phyloP scores from a whole-genome alignment of 64 coral and sea anemone genomes.

The Actinia equina region DNA sequence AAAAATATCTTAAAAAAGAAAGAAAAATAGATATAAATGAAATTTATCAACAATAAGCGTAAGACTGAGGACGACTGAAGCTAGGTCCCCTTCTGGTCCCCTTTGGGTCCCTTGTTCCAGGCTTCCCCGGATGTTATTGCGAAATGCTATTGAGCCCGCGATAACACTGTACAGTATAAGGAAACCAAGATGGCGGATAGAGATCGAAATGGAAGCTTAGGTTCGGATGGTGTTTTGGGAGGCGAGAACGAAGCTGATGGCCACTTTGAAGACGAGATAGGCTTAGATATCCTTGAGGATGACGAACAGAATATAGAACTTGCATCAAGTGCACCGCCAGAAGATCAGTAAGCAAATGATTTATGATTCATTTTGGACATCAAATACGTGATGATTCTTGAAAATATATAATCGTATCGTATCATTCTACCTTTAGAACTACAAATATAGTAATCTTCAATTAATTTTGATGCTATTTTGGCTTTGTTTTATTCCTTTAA shows the following conservation, averaged over 20 bases:
- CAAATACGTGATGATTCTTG: not conserved
- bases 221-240: constrained; percentile 70
- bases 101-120: not conserved
- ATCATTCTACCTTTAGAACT: too few species aligned
- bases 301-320: constrained; percentile 81
- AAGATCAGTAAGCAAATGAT: constrained; percentile 68
- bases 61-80: not conserved
- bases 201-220: constrained; percentile 68
- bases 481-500: too few species aligned
- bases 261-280: constrained; percentile 83
- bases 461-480: too few species aligned
- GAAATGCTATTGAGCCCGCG: constrained; percentile 75
- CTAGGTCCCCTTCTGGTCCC: not conserved
- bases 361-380: not conserved
- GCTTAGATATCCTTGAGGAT: constrained; percentile 55
- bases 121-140: constrained; percentile 27
- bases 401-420: not conserved
- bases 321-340: constrained; percentile 55
- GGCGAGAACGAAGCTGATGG: constrained; percentile 80
- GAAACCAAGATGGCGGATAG: constrained; percentile 72
- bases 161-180: not conserved
- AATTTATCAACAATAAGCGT: too few species aligned
- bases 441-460: too few species aligned
- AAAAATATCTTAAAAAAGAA: too few species aligned
- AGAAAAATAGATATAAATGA: too few species aligned